phyloP scores from a whole-genome alignment of 2,888 invertebrate species.

The Athetis lepigone region DNA sequence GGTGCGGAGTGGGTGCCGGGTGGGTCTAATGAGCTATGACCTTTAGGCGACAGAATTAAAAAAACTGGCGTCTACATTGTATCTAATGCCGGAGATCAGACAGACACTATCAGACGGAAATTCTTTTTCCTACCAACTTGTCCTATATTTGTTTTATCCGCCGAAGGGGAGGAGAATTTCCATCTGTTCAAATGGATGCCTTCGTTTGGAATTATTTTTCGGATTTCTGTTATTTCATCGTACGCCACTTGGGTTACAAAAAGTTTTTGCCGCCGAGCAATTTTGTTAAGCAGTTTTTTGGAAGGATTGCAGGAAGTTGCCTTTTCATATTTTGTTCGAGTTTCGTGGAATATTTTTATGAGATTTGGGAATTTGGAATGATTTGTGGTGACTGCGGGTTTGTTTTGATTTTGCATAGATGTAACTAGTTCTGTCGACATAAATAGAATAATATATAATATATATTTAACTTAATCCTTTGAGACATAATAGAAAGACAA shows the following conservation, averaged over 20 bases:
- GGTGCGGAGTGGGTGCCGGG: too few species aligned
- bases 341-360: slow-evolving; percentile 32
- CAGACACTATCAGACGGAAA: slow-evolving; percentile 56
- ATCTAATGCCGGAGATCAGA: slow-evolving; percentile 51
- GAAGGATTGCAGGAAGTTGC: slow-evolving; percentile 34
- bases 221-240: slow-evolving; percentile 58
- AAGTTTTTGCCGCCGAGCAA: slow-evolving; percentile 49
- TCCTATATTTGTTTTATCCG: slow-evolving; percentile 63
- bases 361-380: slow-evolving; percentile 26
- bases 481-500: too few species aligned
- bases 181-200: slow-evolving; percentile 55
- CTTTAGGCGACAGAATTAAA: slow-evolving; percentile 32
- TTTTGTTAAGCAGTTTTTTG: slow-evolving; percentile 51
- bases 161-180: slow-evolving; percentile 49
- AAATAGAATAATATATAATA: too few species aligned
- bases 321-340: slow-evolving; percentile 34
- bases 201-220: slow-evolving; percentile 56
- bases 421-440: too few species aligned
- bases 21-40: too few species aligned
- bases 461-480: too few species aligned
- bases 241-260: slow-evolving; percentile 54
- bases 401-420: slow-evolving; percentile 7
- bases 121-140: slow-evolving; percentile 55
- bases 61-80: slow-evolving; percentile 49
- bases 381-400: slow-evolving; percentile 1